These are phyloP conservation scores for Etheostoma cragini DNA, from an alignment of 2,113 vertebrate genomes.

Conservation along the genomic window DNA sequence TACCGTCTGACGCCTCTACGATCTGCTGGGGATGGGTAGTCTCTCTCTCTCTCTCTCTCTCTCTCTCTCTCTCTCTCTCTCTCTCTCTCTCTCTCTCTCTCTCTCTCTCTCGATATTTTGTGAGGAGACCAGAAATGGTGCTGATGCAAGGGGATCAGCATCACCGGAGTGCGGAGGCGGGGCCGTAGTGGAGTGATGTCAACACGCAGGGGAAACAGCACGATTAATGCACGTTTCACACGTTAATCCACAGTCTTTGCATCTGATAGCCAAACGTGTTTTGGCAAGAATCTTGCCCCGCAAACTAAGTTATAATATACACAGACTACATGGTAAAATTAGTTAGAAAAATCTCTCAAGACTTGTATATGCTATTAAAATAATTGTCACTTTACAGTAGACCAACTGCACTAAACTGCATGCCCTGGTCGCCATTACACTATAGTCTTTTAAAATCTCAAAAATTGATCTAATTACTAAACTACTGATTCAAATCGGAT, in stretches of 20 bases:
- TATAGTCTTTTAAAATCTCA: background rate
- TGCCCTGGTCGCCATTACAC: background rate
- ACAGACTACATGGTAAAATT: background rate
- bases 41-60: conserved; percentile 50
- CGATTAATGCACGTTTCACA: conserved; percentile 9
- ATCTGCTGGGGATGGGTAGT: conserved; percentile 45
- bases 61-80: conserved; percentile 37
- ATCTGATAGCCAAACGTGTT: background rate
- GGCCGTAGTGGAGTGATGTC: conserved; percentile 74
- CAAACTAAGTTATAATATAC: background rate
- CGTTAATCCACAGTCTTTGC: background rate
- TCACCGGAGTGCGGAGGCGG: conserved; percentile 63
- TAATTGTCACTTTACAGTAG: background rate
- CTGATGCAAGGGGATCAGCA: conserved; percentile 76
- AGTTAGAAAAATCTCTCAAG: background rate
- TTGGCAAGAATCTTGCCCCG: background rate
- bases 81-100: conserved; percentile 29
- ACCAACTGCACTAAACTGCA: background rate
- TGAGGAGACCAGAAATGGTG: conserved; percentile 68
- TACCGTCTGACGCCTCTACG: conserved; percentile 62
- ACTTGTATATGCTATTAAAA: background rate
- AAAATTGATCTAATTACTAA: background rate
- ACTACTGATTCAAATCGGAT: background rate
- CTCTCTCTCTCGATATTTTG: conserved; percentile 20
- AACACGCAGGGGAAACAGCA: conserved; percentile 61